These are phyloP conservation scores for Orcinus orca DNA, from an alignment of 2,113 vertebrate genomes.

Conservation along the genomic window DNA sequence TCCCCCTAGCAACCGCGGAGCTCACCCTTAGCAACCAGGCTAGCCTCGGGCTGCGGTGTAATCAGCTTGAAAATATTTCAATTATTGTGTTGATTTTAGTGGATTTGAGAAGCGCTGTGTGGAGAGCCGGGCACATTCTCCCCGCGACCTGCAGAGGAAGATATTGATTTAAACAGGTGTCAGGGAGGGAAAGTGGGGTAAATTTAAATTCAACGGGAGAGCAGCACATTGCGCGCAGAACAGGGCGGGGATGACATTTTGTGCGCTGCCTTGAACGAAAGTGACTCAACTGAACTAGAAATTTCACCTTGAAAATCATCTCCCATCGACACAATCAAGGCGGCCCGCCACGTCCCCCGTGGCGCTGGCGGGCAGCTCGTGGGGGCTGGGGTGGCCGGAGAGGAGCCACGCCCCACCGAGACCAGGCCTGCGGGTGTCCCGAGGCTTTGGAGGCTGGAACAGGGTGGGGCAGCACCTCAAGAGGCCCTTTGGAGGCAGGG, in stretches of 20 bases:
- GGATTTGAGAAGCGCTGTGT: slow-evolving; percentile 99
- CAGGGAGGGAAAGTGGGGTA: slow-evolving; percentile 98
- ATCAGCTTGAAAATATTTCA: slow-evolving; percentile 99
- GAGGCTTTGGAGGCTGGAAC: background rate
- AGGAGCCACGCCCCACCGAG: rapidly evolving
- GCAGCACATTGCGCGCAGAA: slow-evolving; percentile 90
- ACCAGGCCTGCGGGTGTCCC: background rate
- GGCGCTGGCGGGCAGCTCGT: background rate
- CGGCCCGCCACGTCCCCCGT: slow-evolving; percentile 62
- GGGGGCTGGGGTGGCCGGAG: background rate
- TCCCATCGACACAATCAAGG: slow-evolving; percentile 87
- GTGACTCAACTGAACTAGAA: slow-evolving; percentile 94
- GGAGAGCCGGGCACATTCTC: slow-evolving; percentile 96
- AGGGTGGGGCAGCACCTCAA: rapidly evolving
- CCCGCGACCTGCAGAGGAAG: slow-evolving; percentile 99
- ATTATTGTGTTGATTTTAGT: slow-evolving; percentile 99
- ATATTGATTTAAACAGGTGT: slow-evolving; percentile 99
- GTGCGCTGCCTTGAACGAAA: slow-evolving; percentile 94
- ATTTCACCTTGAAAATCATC: slow-evolving; percentile 98
- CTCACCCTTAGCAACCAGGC: slow-evolving; percentile 99
- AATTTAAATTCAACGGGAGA: slow-evolving; percentile 99
- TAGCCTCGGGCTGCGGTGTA: slow-evolving; percentile 98
- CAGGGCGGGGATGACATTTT: slow-evolving; percentile 96
- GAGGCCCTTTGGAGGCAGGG: background rate
- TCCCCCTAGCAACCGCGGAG: slow-evolving; percentile 99